These are phyloP conservation scores for Astatotilapia flaviijosephi DNA, from an alignment of 2,113 vertebrate species.

Conservation along the genomic window DNA sequence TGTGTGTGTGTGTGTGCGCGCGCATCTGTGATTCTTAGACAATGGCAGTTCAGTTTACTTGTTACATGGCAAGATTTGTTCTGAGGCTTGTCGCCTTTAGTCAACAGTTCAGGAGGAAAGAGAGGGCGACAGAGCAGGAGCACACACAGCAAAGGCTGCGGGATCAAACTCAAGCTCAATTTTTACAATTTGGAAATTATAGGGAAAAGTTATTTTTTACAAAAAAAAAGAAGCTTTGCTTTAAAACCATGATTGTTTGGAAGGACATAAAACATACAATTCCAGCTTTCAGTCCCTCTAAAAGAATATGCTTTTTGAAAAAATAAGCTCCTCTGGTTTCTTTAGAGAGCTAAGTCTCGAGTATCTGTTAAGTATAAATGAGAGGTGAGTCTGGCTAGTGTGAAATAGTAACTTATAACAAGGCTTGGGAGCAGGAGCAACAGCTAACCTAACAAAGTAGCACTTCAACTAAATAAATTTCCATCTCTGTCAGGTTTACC, in stretches of 20 bases:
- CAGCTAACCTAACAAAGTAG: neutral
- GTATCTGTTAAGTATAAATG: neutral
- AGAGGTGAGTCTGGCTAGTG: neutral
- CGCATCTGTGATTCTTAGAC: neutral
- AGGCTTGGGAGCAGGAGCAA: neutral
- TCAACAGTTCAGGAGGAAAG: neutral
- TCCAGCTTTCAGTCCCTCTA: neutral
- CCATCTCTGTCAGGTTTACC: neutral
- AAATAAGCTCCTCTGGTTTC: neutral
- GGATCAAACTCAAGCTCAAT: neutral
- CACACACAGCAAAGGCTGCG: fast-evolving
- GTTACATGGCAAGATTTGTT: neutral
- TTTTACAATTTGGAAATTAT: neutral
- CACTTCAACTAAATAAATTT: neutral
- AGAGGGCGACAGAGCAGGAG: neutral
- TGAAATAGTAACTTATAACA: neutral
- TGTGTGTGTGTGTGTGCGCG: neutral
- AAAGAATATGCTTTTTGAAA: neutral
- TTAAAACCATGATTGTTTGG: neutral
- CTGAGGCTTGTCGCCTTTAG: neutral
- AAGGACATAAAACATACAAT: neutral
- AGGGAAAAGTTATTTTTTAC: neutral
- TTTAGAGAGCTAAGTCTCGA: neutral
- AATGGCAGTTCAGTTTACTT: neutral
- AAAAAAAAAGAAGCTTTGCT: too few relatives aligned